phyloP scores from a whole-genome alignment of 2,113 vertebrate species.

The Sinocyclocheilus rhinocerous region DNA sequence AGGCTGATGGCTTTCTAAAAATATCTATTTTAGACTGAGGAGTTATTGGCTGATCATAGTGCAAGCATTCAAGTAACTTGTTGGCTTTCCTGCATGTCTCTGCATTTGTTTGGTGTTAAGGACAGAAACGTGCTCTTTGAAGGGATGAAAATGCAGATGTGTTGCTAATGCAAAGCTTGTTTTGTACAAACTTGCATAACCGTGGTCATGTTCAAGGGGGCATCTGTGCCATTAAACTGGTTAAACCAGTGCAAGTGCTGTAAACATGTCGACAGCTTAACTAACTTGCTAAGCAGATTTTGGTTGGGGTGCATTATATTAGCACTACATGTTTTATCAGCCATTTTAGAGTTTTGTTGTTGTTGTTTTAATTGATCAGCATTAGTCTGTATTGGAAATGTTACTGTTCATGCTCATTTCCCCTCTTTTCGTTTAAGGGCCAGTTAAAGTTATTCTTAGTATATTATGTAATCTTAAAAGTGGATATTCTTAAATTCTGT shows the following conservation, averaged over 20 bases:
- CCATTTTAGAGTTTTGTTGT: neutral
- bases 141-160: neutral
- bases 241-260: neutral
- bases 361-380: neutral
- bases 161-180: neutral
- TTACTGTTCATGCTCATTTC: too few relatives aligned
- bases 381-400: neutral
- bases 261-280: neutral
- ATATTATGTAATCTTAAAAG: neutral
- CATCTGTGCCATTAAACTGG: neutral
- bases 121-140: neutral
- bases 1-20: conserved; percentile 36
- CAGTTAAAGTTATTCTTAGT: too few relatives aligned
- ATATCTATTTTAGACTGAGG: neutral
- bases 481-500: neutral
- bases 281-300: neutral
- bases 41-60: neutral
- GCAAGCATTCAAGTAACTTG: neutral
- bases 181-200: neutral
- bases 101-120: neutral
- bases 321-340: neutral
- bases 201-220: neutral
- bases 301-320: neutral
- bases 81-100: neutral
- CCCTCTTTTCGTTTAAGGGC: too few relatives aligned